phyloP scores from a whole-genome alignment of 2,888 invertebrate genomes.

The Camponotus fellah region DNA sequence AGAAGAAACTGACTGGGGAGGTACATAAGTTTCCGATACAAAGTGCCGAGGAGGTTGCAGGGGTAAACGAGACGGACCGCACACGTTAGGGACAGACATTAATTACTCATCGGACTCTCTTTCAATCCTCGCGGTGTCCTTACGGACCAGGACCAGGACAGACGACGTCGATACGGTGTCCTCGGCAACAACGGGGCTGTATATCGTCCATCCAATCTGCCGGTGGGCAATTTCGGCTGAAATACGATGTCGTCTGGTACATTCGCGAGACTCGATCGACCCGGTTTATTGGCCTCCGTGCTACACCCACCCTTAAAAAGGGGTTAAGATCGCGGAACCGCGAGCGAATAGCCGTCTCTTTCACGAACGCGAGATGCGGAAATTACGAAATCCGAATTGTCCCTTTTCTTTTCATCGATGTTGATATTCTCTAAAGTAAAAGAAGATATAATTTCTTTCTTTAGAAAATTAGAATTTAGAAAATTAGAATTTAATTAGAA shows the following conservation, averaged over 20 bases:
- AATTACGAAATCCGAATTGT: too few relatives aligned
- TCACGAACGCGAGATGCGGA: constrained; percentile 2
- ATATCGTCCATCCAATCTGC: constrained; percentile 86
- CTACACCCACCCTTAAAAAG: constrained; percentile 76
- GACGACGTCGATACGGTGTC: constrained; percentile 74
- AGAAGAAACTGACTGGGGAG: neutral
- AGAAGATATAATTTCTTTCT: neutral
- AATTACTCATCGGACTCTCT: constrained; percentile 70
- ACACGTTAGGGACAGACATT: constrained; percentile 60
- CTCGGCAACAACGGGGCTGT: constrained; percentile 75
- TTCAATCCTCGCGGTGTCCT: constrained; percentile 66
- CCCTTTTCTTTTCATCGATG: neutral
- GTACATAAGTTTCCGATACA: constrained; percentile 6
- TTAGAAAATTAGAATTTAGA: too few relatives aligned
- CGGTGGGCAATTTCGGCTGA: constrained; percentile 85
- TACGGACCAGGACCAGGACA: constrained; percentile 38
- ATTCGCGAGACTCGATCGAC: constrained; percentile 78
- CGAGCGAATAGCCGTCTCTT: constrained; percentile 21
- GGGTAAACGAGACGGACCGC: constrained; percentile 46
- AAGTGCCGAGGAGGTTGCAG: constrained; percentile 23
- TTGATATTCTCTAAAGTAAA: neutral
- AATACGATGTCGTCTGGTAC: constrained; percentile 85
- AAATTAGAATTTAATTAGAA: neutral
- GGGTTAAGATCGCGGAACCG: constrained; percentile 77
- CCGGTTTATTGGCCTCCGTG: constrained; percentile 77